Conservation (phyloP, 2,797 vertebrate species). For the Pachyuromys duprasi region DNA sequence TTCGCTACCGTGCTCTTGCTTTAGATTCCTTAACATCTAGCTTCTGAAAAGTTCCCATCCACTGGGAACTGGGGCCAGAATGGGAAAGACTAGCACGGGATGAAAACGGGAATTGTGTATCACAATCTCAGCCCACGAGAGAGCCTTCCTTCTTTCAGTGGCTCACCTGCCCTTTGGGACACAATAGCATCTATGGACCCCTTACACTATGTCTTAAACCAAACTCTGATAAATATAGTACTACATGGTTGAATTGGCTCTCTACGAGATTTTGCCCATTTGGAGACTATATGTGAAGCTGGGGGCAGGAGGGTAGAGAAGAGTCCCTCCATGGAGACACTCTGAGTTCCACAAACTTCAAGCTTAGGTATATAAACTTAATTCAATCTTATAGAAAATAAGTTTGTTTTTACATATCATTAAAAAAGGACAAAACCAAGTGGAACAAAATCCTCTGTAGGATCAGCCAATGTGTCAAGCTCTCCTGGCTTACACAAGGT, state of each 20-base stretch:
- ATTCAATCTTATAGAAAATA: background rate
- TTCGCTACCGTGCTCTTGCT: background rate
- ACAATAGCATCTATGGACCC: background rate
- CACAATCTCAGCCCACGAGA: background rate
- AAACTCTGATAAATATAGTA: background rate
- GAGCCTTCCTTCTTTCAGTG: background rate
- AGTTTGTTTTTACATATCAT: conserved; percentile 17
- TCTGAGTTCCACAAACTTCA: background rate
- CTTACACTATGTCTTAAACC: background rate
- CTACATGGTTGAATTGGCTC: background rate
- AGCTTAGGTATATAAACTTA: background rate
- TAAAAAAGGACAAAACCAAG: conserved; percentile 1
- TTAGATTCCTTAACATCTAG: background rate
- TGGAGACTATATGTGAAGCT: background rate
- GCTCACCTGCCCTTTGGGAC: background rate
- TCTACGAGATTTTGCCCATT: background rate
- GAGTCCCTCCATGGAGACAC: background rate
- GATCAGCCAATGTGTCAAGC: background rate
- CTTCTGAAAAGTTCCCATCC: conserved; percentile 1
- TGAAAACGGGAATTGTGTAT: background rate
- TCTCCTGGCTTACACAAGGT: background rate
- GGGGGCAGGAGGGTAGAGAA: background rate
- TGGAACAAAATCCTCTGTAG: background rate
- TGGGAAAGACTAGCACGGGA: background rate
- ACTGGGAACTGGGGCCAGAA: background rate